phyloP scores from a whole-genome alignment of 53 echinoderm and acorn worm species.

The Apostichopus leukothele region DNA sequence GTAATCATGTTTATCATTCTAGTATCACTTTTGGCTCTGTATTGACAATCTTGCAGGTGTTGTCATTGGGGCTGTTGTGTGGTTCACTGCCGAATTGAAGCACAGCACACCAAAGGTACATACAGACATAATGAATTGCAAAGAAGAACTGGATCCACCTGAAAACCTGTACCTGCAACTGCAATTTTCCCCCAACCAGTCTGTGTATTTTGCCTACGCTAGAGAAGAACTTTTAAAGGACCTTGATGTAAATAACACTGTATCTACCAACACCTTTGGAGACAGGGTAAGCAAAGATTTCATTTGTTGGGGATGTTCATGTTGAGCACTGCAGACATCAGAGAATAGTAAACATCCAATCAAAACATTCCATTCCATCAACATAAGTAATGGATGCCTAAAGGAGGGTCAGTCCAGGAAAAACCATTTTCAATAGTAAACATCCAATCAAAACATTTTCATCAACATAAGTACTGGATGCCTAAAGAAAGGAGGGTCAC shows the following conservation, averaged over 20 bases:
- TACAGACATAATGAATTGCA: neutral
- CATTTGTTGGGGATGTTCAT: neutral
- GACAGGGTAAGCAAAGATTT: slow-evolving; percentile 54
- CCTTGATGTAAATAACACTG: neutral
- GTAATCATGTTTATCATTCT: too few species aligned
- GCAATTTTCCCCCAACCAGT: slow-evolving; percentile 54
- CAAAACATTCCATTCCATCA: too few species aligned
- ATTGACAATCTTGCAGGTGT: slow-evolving; percentile 51
- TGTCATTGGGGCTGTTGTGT: slow-evolving; percentile 67
- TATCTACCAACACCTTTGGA: slow-evolving; percentile 52
- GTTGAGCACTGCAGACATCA: too few species aligned
- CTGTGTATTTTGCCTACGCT: slow-evolving; percentile 59
- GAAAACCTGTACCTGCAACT: slow-evolving; percentile 55
- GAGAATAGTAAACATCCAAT: too few species aligned
- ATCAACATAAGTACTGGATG: too few species aligned
- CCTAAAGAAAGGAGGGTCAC: too few species aligned
- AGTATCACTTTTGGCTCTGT: too few species aligned
- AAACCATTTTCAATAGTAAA: too few species aligned
- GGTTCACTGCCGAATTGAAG: slow-evolving; percentile 54
- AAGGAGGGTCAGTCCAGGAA: too few species aligned
- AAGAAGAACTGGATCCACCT: slow-evolving; percentile 25
- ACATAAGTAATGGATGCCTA: too few species aligned
- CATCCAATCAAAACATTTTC: too few species aligned
- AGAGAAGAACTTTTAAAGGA: slow-evolving; percentile 47
- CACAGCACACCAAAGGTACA: neutral